Conservation (phyloP, 2,113 vertebrate species). For the Lepisosteus osseus region DNA sequence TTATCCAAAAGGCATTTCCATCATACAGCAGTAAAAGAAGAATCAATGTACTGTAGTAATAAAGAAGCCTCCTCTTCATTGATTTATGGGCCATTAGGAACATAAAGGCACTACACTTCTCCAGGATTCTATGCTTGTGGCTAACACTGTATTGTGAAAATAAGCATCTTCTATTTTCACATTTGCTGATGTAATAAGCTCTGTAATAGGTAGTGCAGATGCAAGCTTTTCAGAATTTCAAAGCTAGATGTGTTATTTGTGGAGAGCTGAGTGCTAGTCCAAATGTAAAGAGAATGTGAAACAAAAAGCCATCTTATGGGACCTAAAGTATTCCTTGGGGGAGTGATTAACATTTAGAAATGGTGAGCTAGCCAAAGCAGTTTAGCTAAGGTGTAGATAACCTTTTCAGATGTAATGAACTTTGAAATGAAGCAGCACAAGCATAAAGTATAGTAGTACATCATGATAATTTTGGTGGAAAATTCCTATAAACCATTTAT, state of each 20-base stretch:
- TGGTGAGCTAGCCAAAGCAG: constrained; percentile 32
- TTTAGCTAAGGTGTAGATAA: constrained; percentile 35
- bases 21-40: constrained; percentile 39
- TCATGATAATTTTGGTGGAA: neutral
- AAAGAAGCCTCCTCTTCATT: constrained; percentile 40
- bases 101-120: constrained; percentile 39
- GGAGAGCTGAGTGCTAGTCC: neutral
- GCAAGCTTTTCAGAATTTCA: constrained; percentile 9
- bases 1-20: constrained; percentile 52
- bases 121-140: constrained; percentile 35
- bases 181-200: constrained; percentile 30
- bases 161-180: constrained; percentile 18
- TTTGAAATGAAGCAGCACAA: constrained; percentile 19
- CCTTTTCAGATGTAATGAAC: constrained; percentile 38
- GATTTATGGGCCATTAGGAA: constrained; percentile 51
- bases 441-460: neutral
- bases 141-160: constrained; percentile 21
- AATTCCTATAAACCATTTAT: neutral
- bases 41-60: constrained; percentile 39
- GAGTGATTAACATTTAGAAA: constrained; percentile 44
- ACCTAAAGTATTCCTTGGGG: constrained; percentile 25
- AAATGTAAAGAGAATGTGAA: neutral
- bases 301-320: constrained; percentile 18
- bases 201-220: constrained; percentile 11
- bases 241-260: constrained; percentile 9